Base-by-base conservation (phyloP, 2,888 invertebrate genomes). In the Melieria picta region DNA sequence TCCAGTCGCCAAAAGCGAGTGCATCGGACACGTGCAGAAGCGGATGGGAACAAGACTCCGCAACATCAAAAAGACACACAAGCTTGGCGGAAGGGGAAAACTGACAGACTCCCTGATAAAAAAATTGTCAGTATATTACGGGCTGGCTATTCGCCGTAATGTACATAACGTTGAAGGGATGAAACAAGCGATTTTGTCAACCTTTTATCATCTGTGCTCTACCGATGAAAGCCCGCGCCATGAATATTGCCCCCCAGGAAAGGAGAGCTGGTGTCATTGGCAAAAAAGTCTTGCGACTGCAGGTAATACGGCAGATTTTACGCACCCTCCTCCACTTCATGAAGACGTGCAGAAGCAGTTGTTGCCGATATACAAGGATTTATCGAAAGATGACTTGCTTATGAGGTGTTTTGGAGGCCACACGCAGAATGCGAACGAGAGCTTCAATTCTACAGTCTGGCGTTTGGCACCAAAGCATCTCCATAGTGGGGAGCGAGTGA, bases 11-110 rank as follows among this genome's bases (percentile, higher is more conserved):
- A 63, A 48, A 48, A 63, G n/a, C 7, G 63, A 63, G 7, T 63
- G 63, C 50, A 16, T 63, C 9, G 63, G 63, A 7, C 63, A 63
- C 11, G 48, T 63, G 4, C 13, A 63, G 13, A 63, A 63, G 11
- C 5, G 63, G 16, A 63, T 64, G 64, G 52, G 64, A 13, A 50
- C 48, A 11, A 7, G 30, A 7, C 43, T 52, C 5, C 1, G 4
- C 4, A 64, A 52, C 3, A 9, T 52, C 1, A 42, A 5, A 64
- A 5, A 30, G 7, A 42, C 16, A 4, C 16, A 48, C 5, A 50
- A 64, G 3, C 64, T 52, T 7, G 11, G 42, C 4, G 64, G 50
- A 42, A 48, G n/a, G 9, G 64, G 64, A 1, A 50, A 50, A 50
- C 10, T 64, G 10, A 64, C 50, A 4, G 52, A 2, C 9, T 4